Evolutionary conservation across 2,113 vertebrate species (phyloP).

Genomic region (Corythoichthys haematopterus): DNA sequence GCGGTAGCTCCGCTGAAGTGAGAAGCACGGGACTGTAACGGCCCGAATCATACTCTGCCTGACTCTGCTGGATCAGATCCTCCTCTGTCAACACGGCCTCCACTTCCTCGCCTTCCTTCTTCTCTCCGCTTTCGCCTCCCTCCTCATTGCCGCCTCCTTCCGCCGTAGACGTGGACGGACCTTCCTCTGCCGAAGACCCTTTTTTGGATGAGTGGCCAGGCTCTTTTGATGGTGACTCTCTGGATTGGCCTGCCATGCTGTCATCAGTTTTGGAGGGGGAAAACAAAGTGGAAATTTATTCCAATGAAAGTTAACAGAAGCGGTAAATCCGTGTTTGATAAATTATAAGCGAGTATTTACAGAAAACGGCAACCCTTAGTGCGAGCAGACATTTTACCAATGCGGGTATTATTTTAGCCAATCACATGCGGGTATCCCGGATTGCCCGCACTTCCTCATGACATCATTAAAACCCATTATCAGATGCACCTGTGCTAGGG

Average conservation of each 20-base stretch:
- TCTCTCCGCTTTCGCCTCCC: conserved; percentile 19
- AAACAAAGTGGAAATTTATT: not conserved
- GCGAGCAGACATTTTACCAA: too few relatives aligned
- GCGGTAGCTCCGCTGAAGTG: conserved; percentile 80
- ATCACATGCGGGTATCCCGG: too few relatives aligned
- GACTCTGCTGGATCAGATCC: conserved; percentile 94
- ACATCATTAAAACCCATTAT: too few relatives aligned
- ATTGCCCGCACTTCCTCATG: too few relatives aligned
- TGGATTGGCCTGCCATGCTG: conserved; percentile 11
- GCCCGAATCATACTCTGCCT: conserved; percentile 89
- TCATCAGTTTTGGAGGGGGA: conserved; percentile 10
- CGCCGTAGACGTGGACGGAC: conserved; percentile 42
- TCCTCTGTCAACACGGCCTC: conserved; percentile 93
- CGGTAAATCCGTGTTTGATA: too few relatives aligned
- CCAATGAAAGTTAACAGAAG: too few relatives aligned
- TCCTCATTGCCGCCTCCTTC: conserved; percentile 17
- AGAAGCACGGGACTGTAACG: conserved; percentile 90
- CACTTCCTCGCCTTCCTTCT: conserved; percentile 63
- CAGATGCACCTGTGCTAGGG: too few relatives aligned
- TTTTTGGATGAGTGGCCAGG: conserved; percentile 19
- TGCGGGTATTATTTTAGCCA: too few relatives aligned
- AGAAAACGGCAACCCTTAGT: too few relatives aligned
- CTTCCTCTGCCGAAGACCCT: conserved; percentile 9
- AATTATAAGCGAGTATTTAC: too few relatives aligned
- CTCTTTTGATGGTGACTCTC: conserved; percentile 14